phyloP scores from a whole-genome alignment of 2,113 vertebrate species.

The Corythornis vintsioides region DNA sequence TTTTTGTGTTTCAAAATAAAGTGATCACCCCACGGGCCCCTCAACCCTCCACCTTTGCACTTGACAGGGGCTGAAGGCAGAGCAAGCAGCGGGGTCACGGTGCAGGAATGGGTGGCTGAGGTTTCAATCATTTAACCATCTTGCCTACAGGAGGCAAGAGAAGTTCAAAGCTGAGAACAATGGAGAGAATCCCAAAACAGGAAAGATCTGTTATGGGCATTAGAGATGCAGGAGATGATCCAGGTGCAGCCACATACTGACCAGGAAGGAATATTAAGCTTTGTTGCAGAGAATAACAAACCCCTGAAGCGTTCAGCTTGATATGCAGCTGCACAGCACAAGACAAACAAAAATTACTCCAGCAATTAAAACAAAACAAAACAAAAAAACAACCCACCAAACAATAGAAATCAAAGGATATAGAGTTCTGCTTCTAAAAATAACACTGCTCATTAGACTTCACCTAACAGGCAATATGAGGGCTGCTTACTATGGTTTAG shows the following conservation, averaged over 20 bases:
- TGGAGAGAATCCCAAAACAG: constrained; percentile 70
- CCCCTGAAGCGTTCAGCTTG: constrained; percentile 55
- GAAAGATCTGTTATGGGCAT: constrained; percentile 71
- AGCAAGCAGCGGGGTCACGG: neutral
- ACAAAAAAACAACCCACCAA: neutral
- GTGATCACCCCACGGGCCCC: neutral
- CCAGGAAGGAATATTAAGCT: constrained; percentile 61
- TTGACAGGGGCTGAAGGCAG: neutral
- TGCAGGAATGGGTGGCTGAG: neutral
- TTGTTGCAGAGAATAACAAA: constrained; percentile 67
- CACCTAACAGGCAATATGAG: constrained; percentile 41
- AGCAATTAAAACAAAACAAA: constrained; percentile 57
- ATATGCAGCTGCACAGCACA: constrained; percentile 66
- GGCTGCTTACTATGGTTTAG: constrained; percentile 25
- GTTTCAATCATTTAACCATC: constrained; percentile 42
- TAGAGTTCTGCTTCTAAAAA: constrained; percentile 64
- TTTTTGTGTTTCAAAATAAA: neutral
- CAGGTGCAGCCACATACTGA: constrained; percentile 69
- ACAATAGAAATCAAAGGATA: constrained; percentile 72
- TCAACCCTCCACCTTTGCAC: neutral
- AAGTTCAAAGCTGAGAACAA: constrained; percentile 58
- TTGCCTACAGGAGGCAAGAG: constrained; percentile 40
- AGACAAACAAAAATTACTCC: constrained; percentile 69
- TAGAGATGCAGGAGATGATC: constrained; percentile 44
- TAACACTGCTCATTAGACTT: constrained; percentile 58